Conservation (phyloP, 2,888 invertebrate genomes). For the Thysanoteuthis rhombus region DNA sequence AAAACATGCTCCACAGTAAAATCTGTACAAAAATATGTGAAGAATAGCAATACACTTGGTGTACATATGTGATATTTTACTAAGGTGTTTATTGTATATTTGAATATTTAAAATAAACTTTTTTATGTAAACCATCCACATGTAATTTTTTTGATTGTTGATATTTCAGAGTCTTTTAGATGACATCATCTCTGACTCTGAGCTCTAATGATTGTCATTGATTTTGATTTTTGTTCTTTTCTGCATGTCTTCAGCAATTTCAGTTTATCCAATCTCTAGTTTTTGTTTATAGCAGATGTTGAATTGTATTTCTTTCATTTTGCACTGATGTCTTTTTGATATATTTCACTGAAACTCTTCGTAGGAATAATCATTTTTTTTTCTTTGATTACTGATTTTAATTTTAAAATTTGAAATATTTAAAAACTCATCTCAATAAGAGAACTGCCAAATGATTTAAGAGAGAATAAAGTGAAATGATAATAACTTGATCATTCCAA, state of each 20-base stretch:
- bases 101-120: slow-evolving; percentile 12
- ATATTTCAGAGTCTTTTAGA: not conserved
- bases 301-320: too few species aligned
- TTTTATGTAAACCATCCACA: not conserved
- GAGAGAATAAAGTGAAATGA: too few species aligned
- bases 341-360: too few species aligned
- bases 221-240: not conserved
- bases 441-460: too few species aligned
- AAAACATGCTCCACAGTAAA: not conserved
- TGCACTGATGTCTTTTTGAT: too few species aligned
- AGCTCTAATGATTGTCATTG: not conserved
- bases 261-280: not conserved
- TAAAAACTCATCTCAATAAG: too few species aligned
- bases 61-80: not conserved
- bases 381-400: too few species aligned
- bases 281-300: not conserved
- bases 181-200: not conserved
- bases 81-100: not conserved
- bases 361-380: too few species aligned
- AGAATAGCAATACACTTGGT: not conserved
- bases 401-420: too few species aligned
- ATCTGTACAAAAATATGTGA: not conserved
- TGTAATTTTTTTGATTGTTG: not conserved
- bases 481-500: too few species aligned
- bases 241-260: not conserved